Evolutionary conservation across 2,113 vertebrate genomes (phyloP).

Genomic region (Pelecanoides urinatrix): DNA sequence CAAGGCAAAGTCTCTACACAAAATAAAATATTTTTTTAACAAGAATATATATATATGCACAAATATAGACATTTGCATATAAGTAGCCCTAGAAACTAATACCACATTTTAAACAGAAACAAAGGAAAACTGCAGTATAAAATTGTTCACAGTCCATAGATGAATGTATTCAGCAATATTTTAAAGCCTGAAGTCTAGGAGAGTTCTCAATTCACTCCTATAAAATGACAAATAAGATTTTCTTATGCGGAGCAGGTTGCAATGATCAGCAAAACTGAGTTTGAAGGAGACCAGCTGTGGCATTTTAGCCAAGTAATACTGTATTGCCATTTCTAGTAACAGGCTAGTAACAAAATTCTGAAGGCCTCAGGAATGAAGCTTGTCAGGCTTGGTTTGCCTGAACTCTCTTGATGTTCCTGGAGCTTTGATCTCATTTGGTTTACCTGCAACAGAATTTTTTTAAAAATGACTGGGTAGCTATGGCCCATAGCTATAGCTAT

Average conservation of each 20-base stretch:
- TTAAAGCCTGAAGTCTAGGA: background rate
- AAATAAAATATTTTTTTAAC: background rate
- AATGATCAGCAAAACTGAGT: background rate
- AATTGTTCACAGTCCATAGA: background rate
- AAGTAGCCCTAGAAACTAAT: background rate
- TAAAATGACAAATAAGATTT: background rate
- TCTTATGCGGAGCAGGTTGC: background rate
- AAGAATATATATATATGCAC: background rate
- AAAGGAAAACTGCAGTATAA: background rate
- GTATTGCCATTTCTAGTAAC: background rate
- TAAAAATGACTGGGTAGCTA: background rate
- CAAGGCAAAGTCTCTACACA: background rate
- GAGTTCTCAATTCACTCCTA: background rate
- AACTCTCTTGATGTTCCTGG: background rate
- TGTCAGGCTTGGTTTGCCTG: background rate
- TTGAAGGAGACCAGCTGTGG: background rate
- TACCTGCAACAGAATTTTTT: background rate
- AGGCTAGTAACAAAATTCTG: background rate
- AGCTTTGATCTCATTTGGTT: background rate
- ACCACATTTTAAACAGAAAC: background rate
- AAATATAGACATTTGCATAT: background rate
- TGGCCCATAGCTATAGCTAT: too few relatives aligned
- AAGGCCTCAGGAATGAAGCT: background rate
- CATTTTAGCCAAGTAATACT: background rate
- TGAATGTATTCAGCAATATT: background rate